Evolutionary conservation across 1,140 invertebrate genomes (phyloP).

Genomic region (Charaxes varanes): DNA sequence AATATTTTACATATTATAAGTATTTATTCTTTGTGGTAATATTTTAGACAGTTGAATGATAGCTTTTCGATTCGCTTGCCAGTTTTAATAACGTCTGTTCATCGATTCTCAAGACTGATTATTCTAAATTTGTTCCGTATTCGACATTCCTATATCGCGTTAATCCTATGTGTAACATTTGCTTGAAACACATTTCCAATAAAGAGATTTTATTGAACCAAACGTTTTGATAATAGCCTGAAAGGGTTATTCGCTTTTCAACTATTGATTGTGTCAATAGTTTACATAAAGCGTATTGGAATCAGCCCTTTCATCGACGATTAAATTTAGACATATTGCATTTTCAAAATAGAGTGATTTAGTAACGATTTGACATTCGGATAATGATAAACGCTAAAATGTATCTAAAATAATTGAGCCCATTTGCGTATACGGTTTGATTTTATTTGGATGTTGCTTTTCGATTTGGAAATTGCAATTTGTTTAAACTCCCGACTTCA

Average conservation of each 20-base stretch:
- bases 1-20: constrained; percentile 46
- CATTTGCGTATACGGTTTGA: no score
- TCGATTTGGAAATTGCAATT: constrained; percentile 16
- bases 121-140: constrained; percentile 53
- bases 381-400: no score
- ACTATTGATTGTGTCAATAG: constrained; percentile 60
- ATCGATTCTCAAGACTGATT: constrained; percentile 65
- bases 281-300: constrained; percentile 38
- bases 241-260: constrained; percentile 45
- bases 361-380: not conserved
- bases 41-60: constrained; percentile 33
- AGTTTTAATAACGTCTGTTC: constrained; percentile 33
- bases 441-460: no score
- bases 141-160: constrained; percentile 39
- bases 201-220: constrained; percentile 8
- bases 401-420: no score
- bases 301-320: constrained; percentile 27
- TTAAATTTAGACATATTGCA: constrained; percentile 23
- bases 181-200: constrained; percentile 5
- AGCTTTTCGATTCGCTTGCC: constrained; percentile 42
- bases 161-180: constrained; percentile 22
- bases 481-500: constrained; percentile 12
- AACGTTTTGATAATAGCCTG: constrained; percentile 42
- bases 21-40: constrained; percentile 64
- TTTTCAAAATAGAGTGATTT: constrained; percentile 1